phyloP scores from a whole-genome alignment of 2,113 vertebrate genomes.

The Varanus komodoensis region DNA sequence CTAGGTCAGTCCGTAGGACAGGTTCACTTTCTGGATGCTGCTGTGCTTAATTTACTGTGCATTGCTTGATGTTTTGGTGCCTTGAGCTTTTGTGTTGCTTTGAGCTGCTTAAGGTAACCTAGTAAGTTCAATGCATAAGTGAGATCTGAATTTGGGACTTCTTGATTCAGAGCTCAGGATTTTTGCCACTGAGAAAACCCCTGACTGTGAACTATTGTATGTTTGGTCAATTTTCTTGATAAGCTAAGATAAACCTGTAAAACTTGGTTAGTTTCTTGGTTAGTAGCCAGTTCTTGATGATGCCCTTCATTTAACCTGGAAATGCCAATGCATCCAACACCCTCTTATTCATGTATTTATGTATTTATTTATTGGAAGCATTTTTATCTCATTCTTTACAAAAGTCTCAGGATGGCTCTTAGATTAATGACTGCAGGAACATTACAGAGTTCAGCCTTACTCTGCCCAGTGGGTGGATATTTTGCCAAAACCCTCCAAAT shows the following conservation, averaged over 20 bases:
- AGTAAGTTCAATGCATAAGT: background rate
- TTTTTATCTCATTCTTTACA: no score
- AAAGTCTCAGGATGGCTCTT: background rate
- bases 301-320: background rate
- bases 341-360: no score
- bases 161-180: background rate
- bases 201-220: background rate
- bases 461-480: background rate
- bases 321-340: background rate
- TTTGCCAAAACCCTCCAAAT: conserved; percentile 19
- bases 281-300: background rate
- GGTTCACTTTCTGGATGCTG: no score
- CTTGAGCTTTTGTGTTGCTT: background rate
- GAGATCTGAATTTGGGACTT: background rate
- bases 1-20: no score
- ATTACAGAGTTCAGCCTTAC: background rate
- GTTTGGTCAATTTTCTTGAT: background rate
- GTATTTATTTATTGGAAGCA: no score
- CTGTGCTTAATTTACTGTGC: no score
- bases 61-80: no score
- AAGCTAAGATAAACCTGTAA: background rate
- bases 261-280: background rate
- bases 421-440: background rate
- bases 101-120: background rate
- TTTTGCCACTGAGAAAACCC: background rate